Percentiles rank a stretch among this genome's conserved stretches.
Conservation (phyloP, 2,113 vertebrate species). For the Spilogale gracilis region DNA sequence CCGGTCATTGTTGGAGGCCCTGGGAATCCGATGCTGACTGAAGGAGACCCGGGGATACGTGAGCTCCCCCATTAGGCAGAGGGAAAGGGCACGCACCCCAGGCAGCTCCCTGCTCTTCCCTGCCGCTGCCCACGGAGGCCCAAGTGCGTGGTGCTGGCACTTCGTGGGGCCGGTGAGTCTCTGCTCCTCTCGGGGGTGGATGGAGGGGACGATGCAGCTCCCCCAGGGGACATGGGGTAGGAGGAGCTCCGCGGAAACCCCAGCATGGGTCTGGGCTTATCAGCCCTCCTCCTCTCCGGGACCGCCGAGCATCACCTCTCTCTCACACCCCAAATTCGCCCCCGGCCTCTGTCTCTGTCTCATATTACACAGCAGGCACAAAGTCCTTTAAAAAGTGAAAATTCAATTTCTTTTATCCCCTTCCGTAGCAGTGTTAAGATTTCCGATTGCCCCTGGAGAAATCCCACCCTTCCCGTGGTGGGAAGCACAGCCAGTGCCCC, state of each 20-base stretch:
- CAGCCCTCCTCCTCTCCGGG: not conserved
- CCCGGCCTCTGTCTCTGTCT: not conserved
- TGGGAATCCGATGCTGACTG: not conserved
- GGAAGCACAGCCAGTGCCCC: not conserved
- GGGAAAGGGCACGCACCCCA: accelerated
- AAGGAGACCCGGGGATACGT: not conserved
- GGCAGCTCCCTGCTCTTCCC: not conserved
- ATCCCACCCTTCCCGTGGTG: not conserved
- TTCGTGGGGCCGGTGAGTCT: not conserved
- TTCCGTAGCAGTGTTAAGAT: not conserved
- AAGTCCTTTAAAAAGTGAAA: not conserved
- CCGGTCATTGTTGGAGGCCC: not conserved
- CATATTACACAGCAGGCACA: not conserved
- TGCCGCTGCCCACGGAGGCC: accelerated
- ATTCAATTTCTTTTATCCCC: not conserved
- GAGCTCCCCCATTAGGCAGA: not conserved
- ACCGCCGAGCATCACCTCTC: not conserved
- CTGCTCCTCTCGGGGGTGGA: not conserved
- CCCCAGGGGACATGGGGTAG: not conserved
- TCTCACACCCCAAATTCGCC: not conserved
- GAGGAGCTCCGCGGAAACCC: not conserved
- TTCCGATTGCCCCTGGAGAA: not conserved
- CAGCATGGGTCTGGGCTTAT: not conserved
- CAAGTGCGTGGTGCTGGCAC: accelerated
- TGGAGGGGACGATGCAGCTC: not conserved